phyloP scores from a whole-genome alignment of 2,797 vertebrate species.

The Lemur catta region DNA sequence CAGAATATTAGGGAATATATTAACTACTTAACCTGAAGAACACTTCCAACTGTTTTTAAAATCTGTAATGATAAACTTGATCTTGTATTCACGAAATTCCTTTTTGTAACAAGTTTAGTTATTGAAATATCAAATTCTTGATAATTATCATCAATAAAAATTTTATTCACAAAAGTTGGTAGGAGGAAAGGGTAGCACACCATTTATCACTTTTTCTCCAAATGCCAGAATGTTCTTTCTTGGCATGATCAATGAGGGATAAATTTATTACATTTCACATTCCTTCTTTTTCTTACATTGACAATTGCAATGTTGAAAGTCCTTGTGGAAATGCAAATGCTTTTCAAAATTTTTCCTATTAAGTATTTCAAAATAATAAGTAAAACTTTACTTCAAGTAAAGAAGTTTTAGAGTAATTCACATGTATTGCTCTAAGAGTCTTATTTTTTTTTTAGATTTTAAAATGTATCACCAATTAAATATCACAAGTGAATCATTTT shows the following conservation, averaged over 20 bases:
- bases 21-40: background rate
- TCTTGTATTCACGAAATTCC: background rate
- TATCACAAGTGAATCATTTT: constrained; percentile 1
- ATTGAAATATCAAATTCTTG: background rate
- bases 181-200: background rate
- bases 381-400: background rate
- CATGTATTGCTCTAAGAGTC: background rate
- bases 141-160: background rate
- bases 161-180: background rate
- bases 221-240: background rate
- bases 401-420: background rate
- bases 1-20: background rate
- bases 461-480: background rate
- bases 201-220: background rate
- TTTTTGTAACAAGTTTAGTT: background rate
- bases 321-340: background rate
- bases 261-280: background rate
- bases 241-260: background rate
- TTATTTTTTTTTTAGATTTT: constrained; percentile 24
- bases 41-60: background rate
- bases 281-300: background rate
- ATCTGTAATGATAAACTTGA: background rate
- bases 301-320: background rate
- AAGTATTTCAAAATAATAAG: background rate
- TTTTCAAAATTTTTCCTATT: background rate